A percentile compares a stretch with the other conserved stretches of the same genome.
Conservation (phyloP, 92 coral and sea anemone genomes). For the Siderastrea siderea region DNA sequence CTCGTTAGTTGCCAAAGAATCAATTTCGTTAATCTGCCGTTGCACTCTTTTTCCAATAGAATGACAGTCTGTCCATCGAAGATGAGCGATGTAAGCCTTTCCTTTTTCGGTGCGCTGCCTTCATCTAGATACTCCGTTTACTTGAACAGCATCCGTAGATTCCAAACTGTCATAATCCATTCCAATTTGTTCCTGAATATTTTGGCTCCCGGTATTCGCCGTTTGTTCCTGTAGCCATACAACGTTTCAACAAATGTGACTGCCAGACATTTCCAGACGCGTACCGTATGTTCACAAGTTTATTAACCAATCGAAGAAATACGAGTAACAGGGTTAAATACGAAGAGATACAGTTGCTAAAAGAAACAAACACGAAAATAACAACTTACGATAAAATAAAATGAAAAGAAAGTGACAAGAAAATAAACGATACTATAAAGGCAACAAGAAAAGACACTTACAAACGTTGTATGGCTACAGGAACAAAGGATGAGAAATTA, state of each 20-base stretch:
- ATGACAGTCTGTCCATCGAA: conserved; percentile 5
- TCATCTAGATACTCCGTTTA: background rate
- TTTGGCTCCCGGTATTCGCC: background rate
- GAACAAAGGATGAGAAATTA: too few species aligned
- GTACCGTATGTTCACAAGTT: background rate
- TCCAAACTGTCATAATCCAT: background rate
- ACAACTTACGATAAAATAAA: too few species aligned
- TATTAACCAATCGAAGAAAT: background rate
- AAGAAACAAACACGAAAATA: too few species aligned
- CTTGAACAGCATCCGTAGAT: background rate
- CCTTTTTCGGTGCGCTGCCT: background rate
- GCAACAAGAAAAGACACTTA: too few species aligned
- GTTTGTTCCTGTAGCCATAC: too few species aligned
- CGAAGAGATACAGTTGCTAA: too few species aligned
- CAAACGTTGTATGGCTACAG: too few species aligned
- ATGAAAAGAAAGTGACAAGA: too few species aligned
- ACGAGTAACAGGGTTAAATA: too few species aligned
- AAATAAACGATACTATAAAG: too few species aligned
- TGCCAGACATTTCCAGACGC: too few species aligned
- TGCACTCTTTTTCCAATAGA: background rate
- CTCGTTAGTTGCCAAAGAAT: background rate
- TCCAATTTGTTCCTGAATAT: background rate
- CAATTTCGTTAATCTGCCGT: background rate
- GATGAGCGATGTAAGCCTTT: background rate
- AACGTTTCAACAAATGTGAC: too few species aligned